Evolutionary conservation across 1,140 invertebrate species (phyloP).

Genomic region (Aleiodes sp.): DNA sequence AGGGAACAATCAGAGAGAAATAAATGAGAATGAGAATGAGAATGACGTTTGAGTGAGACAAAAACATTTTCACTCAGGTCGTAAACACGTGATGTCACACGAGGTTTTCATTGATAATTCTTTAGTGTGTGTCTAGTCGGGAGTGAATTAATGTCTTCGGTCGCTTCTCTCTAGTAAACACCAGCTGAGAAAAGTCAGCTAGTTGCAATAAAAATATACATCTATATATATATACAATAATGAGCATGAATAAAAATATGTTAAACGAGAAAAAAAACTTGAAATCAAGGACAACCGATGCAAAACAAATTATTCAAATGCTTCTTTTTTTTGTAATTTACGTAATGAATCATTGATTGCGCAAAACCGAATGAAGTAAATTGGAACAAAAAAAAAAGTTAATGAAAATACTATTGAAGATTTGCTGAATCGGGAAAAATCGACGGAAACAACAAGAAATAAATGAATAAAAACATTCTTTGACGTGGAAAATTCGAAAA

Average conservation of each 20-base stretch:
- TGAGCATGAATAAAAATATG: not conserved
- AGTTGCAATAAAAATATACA: conserved; percentile 9
- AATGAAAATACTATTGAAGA: too few relatives aligned
- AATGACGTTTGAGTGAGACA: not conserved
- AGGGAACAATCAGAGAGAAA: conserved; percentile 1
- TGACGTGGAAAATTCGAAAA: conserved; percentile 6
- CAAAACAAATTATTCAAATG: too few relatives aligned
- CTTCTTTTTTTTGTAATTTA: too few relatives aligned
- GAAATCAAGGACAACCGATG: too few relatives aligned
- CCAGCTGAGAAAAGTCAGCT: conserved; percentile 7
- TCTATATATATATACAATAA: too few relatives aligned
- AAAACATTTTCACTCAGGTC: conserved; percentile 28
- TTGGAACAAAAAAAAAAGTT: too few relatives aligned
- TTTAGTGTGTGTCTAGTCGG: conserved; percentile 4
- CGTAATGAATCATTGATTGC: too few relatives aligned
- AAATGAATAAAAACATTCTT: not conserved
- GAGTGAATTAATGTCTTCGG: conserved; percentile 12
- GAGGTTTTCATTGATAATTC: conserved; percentile 48
- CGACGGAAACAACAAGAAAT: too few relatives aligned
- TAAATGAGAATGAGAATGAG: not conserved
- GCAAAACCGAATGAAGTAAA: too few relatives aligned
- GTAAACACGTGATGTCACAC: conserved; percentile 48
- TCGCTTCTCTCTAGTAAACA: not conserved
- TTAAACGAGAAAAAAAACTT: too few relatives aligned
- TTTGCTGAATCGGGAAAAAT: too few relatives aligned